Base-by-base conservation (phyloP, 1,140 invertebrate genomes). In the Drosophila pseudoananassae region DNA sequence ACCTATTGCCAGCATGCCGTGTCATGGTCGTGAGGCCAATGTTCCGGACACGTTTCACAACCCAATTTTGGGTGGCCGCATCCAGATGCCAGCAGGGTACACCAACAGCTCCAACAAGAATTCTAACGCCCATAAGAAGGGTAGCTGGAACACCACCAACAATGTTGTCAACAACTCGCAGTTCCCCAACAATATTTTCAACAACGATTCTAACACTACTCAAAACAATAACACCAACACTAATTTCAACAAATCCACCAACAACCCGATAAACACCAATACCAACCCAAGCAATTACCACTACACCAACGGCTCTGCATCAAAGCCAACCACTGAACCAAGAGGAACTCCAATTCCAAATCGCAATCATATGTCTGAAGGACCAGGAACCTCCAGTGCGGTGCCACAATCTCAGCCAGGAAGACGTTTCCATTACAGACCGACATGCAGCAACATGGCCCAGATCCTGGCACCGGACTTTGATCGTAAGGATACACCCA, bases 401-500 rank as follows among this genome's bases (percentile, higher is more conserved):
- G 40, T 15, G 38, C 40, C 9, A 43, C 7, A 20, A 9, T 4
- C 17, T n/a, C 14, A 17, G 14, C 14, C 9, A 2, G 4, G 40
- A 4, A 10, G 33, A 12, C 33, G 33, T n/a, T 36, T 12, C 10
- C 33, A 10, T 12, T 36, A 3, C 33, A 36, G 3, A 12, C 33
- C 33, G 9, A 36, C 3, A 3, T 46, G 7, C 3, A 14, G 17
- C 29, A 20, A 36, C 10, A 51, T 68, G 38, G 64, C 36, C 27
- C 57, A 68, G 3, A 14, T 61, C 1, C 8, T 68, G 57, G 57
- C 57, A 10, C 17, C 2, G 43, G 15, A 46, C 43, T 20, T 31
- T 46, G 1, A 51, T 51, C 7, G 15, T n/a, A 17, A 43, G n/a
- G 6, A 27, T 27, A 27, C 25, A 4, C 12, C 4, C 6, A 40